Percentiles rank a stretch among this genome's conserved stretches.
phyloP scores from a whole-genome alignment of 2,888 invertebrate species.

The Camptogramma bilineatum region DNA sequence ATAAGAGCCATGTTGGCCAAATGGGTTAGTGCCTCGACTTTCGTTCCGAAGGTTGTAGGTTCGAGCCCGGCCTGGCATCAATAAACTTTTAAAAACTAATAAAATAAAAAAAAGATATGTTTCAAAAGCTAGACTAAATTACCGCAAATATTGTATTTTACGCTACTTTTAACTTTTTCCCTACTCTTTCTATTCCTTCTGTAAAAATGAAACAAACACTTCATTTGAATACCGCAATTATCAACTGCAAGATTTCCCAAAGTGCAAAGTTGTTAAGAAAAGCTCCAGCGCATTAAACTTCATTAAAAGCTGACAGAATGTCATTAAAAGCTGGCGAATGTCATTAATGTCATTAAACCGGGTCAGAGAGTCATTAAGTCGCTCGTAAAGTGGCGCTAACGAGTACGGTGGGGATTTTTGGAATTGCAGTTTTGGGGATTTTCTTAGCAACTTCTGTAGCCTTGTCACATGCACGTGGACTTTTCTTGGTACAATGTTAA shows the following conservation, averaged over 20 bases:
- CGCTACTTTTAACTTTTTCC: too few relatives aligned
- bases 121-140: too few relatives aligned
- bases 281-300: conserved; percentile 61
- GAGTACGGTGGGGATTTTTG: conserved; percentile 42
- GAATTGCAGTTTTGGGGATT: conserved; percentile 31
- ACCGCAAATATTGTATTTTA: too few relatives aligned
- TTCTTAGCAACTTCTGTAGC: conserved; percentile 3
- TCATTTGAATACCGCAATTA: background rate
- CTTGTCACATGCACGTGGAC: background rate
- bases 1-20: too few relatives aligned
- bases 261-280: conserved; percentile 63
- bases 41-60: too few relatives aligned
- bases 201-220: background rate
- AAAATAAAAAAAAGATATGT: too few relatives aligned
- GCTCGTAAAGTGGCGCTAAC: conserved; percentile 53
- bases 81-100: too few relatives aligned
- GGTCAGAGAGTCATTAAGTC: conserved; percentile 57
- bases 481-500: background rate
- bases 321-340: conserved; percentile 59
- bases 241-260: conserved; percentile 33
- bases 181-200: background rate
- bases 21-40: too few relatives aligned
- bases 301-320: conserved; percentile 65
- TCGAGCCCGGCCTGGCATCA: too few relatives aligned
- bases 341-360: conserved; percentile 62